Base-by-base conservation (phyloP, 2,113 vertebrate species). In the Oryzias javanicus region DNA sequence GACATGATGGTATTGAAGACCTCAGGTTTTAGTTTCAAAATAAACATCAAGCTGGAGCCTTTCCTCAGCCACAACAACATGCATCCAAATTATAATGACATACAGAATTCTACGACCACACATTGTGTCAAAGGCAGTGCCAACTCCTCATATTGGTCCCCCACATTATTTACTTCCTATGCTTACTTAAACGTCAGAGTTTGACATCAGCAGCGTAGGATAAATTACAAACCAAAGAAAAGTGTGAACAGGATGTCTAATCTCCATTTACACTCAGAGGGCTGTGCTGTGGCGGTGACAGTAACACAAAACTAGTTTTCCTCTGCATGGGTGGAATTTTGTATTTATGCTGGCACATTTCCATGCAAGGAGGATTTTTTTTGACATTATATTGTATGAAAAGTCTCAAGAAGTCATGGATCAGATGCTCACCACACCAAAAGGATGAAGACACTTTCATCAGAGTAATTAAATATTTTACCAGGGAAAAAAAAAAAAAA, bases 211-310 rank as follows among this genome's bases (percentile, higher is more conserved):
- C 54, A 74, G 84, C 66, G 60, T 48, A 59, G 58, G 76, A 79
- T 86, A 22, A 74, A 84, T 83, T 78, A 86, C 77, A 86, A 80
- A 86, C 62, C 60, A 76, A 74, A 65, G 57, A 69, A 62, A 86
- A 78, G 86, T 82, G 81, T 81, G 79, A 87, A 78, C 61, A 79
- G 67, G 77, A 83, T 73, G 72, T 63, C 68, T 67, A 61, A 62
- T 84, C 78, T 86, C 72, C 70, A 76, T 84, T 88, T 86, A 82
- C 81, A 82, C 69, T 70, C 60, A 79, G 84, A 65, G 59, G 82
- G 58, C 49, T 42, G 3, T 62, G 52, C 47, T 29, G 18, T 49
- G 27, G 55, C 68, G 51, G 60, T 73, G 67, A 78, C 74, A 75
- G 76, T 76, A 78, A 81, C 68, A 56, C 60, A 71, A 75, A 72